phyloP scores from a whole-genome alignment of 2,888 invertebrate species.

The Leptarthrus brevirostris region DNA sequence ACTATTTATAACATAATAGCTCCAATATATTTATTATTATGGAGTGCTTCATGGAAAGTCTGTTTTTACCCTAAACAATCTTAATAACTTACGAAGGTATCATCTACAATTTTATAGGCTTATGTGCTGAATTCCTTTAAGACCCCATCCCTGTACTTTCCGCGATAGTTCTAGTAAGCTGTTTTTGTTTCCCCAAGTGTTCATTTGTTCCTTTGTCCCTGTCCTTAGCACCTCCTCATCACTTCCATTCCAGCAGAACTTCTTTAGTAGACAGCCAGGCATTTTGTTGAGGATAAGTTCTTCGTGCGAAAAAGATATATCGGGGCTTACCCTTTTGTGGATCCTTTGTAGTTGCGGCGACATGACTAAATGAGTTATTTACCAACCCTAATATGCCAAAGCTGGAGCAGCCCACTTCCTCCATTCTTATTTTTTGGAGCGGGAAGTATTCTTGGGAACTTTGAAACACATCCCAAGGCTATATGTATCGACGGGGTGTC shows the following conservation, averaged over 20 bases:
- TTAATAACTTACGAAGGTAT: too few species aligned
- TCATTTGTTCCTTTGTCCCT: slow-evolving; percentile 15
- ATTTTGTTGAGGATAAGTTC: slow-evolving; percentile 38
- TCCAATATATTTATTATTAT: too few species aligned
- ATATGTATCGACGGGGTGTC: slow-evolving; percentile 50
- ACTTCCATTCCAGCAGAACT: slow-evolving; percentile 5
- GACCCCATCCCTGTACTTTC: too few species aligned
- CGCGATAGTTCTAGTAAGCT: background rate
- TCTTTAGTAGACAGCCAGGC: slow-evolving; percentile 29
- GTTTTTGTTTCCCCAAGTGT: slow-evolving; percentile 7
- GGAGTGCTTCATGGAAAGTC: too few species aligned
- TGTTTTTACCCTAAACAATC: too few species aligned
- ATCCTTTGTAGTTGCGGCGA: slow-evolving; percentile 38
- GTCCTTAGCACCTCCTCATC: slow-evolving; percentile 33
- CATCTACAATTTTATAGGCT: too few species aligned
- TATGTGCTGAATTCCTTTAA: too few species aligned
- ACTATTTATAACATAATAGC: too few species aligned
- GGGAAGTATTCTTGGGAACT: slow-evolving; percentile 18
- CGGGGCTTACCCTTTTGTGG: slow-evolving; percentile 30
- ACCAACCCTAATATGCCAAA: slow-evolving; percentile 44
- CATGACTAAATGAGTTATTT: slow-evolving; percentile 48
- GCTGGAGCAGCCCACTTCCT: slow-evolving; percentile 29
- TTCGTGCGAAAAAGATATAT: slow-evolving; percentile 30
- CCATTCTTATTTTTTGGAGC: background rate
- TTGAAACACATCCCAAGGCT: background rate